Base-by-base conservation (phyloP, 2,113 vertebrate genomes). In the Cheirogaleus medius region DNA sequence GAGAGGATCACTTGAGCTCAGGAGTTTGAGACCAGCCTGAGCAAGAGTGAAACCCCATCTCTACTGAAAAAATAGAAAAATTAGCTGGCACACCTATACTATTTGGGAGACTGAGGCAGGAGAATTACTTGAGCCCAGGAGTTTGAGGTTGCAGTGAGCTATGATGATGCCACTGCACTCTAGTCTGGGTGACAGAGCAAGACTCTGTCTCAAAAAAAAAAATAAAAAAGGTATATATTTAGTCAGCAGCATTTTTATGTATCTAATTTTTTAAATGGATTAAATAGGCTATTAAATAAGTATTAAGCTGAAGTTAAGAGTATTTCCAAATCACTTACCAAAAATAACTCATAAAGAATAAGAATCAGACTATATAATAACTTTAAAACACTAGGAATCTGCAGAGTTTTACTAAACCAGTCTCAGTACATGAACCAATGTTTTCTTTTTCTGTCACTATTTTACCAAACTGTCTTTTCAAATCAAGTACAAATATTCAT, bases 221-320 rank as follows among this genome's bases (percentile, higher is more conserved):
- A 54, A 56, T 3, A 52, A 52, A 54, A 56, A 20, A 56, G 18
- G 2, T 56, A 20, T 56, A 56, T 25, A 42, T 74, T 66, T 9
- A 49, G 7, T 60, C 63, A 85, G 37, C 37, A 76, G 42, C 64
- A 71, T 58, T 85, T 89, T 95, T 81, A 94, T 84, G 47, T 56
- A 37, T 91, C 10, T 64, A 85, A 8, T 77, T 82, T 95, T 90
- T 56, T 27, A 90, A 87, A 44, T 94, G 8, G 37, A 74, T 76
- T 84, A 96, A 95, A 34, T 86, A 80, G 94, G 4, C 9, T 64
- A 74, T 69, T 84, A 96, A 94, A 34, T 82, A 80, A 95, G 4
- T 7, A 47, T 52, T 64, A 85, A 76, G 17, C 29, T 76, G 58
- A 34, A 76, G 34, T 49, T 69, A 90, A 84, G 5, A 91, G 23